phyloP scores from a whole-genome alignment of 2,113 vertebrate genomes.

The Clarias macrocephalus region DNA sequence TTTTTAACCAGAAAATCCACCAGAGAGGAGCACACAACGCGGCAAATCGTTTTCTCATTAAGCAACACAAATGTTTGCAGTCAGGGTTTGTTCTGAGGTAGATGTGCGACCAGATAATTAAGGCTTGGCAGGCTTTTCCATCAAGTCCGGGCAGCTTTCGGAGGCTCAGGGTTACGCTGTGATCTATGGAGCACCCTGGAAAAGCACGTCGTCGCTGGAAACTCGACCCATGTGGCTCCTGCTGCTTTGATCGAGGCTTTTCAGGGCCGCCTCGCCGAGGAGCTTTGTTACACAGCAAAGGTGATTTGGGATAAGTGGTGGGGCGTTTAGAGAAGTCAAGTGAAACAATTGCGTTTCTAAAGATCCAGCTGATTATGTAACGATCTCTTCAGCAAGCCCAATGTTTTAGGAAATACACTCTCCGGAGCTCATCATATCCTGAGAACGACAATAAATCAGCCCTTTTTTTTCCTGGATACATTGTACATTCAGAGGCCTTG shows the following conservation, averaged over 20 bases:
- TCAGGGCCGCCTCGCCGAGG: conserved; percentile 27
- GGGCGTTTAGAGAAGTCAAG: background rate
- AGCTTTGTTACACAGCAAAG: conserved; percentile 19
- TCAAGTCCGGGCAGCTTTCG: conserved; percentile 59
- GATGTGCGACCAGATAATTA: conserved; percentile 64
- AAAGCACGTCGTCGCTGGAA: conserved; percentile 56
- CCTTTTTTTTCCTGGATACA: conserved; percentile 47
- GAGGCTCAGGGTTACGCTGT: conserved; percentile 59
- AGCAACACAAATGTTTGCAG: conserved; percentile 45
- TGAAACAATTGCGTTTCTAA: background rate
- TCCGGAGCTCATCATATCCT: conserved; percentile 36
- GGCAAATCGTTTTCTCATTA: conserved; percentile 34
- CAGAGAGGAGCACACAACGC: conserved; percentile 12
- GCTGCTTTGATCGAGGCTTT: conserved; percentile 56
- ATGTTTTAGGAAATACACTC: conserved; percentile 20
- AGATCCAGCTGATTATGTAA: background rate
- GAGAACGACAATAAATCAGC: conserved; percentile 46
- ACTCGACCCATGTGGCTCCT: conserved; percentile 61
- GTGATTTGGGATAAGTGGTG: conserved; percentile 23
- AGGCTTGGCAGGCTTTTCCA: conserved; percentile 58
- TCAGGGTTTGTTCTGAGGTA: conserved; percentile 50
- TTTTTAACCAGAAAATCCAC: conserved; percentile 8
- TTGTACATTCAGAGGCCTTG: conserved; percentile 30
- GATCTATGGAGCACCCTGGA: conserved; percentile 61
- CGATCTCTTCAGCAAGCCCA: background rate